phyloP scores from a whole-genome alignment of 2,797 vertebrate genomes.

The Notamacropus eugenii region DNA sequence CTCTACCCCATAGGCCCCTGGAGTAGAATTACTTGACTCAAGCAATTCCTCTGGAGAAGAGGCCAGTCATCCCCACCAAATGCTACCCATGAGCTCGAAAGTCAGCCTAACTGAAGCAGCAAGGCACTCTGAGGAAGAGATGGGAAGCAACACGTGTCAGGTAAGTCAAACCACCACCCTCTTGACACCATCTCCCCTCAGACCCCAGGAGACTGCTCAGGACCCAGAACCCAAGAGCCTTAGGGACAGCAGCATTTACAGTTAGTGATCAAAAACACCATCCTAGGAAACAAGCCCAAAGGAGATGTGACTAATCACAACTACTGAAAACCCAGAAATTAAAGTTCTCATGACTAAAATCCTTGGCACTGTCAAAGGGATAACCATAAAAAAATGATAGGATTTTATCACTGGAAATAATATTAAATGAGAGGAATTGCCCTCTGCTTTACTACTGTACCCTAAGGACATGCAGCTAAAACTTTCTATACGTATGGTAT shows the following conservation, averaged over 20 bases:
- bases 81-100: neutral
- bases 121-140: neutral
- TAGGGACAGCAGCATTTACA: neutral
- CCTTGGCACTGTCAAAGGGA: neutral
- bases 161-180: neutral
- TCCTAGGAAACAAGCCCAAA: neutral
- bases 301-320: neutral
- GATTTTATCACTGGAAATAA: neutral
- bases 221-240: neutral
- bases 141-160: neutral
- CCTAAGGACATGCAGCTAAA: neutral
- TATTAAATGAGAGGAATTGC: neutral
- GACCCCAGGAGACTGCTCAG: neutral
- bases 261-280: neutral
- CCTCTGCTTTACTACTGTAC: neutral
- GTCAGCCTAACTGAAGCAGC: neutral
- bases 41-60: neutral
- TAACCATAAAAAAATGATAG: neutral
- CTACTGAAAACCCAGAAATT: neutral
- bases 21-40: neutral
- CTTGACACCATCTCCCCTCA: neutral
- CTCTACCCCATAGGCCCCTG: neutral
- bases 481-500: neutral
- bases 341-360: neutral
- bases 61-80: neutral